Base-by-base conservation (phyloP, 2,113 vertebrate genomes). In the Lamprologus ornatipinnis region DNA sequence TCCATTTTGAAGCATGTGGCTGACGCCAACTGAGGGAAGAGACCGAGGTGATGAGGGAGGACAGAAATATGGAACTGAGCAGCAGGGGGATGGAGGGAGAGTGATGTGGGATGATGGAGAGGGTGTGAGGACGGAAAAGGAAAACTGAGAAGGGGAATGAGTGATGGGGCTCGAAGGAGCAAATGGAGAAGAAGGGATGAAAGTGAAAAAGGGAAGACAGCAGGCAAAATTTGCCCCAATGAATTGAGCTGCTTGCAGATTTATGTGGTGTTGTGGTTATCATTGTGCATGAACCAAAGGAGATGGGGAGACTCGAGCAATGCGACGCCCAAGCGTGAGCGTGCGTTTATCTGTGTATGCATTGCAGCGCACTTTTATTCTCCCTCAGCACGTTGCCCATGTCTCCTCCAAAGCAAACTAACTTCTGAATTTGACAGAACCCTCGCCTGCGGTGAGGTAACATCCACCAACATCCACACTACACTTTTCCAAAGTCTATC, bases 91-190 rank as follows among this genome's bases (percentile, higher is more conserved):
- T 78, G 47, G 78, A 89, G 89, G 80, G 82, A 85, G 75, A 80
- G 85, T 80, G 79, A 90, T 82, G 85, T 81, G 80, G 40, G 84
- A 88, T 91, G 90, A 95, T 90, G 81, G 87, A 95, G 91, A 93
- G 94, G 91, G 91, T 94, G 92, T 93, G 89, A 87, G 92, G 92
- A 93, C n/a, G 15, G 91, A 93, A 94, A 85, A 91, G 88, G 91
- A 93, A 95, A 94, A 92, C 91, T 82, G 88, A 93, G 90, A 93
- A 89, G 91, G 91, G 92, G 88, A 89, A 87, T 95, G 93, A 95
- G 83, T 91, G 93, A 94, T 94, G 92, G 91, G 88, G 88, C 93
- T 91, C 75, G 9, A 82, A 92, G 92, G 91, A 92, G 90, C 57
- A 89, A 87, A 88, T 80, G 88, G 85, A 89, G 91, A 86, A 87